These are phyloP conservation scores for Triplophysa bombifrons DNA, from an alignment of 2,797 vertebrate species.

Conservation along the genomic window DNA sequence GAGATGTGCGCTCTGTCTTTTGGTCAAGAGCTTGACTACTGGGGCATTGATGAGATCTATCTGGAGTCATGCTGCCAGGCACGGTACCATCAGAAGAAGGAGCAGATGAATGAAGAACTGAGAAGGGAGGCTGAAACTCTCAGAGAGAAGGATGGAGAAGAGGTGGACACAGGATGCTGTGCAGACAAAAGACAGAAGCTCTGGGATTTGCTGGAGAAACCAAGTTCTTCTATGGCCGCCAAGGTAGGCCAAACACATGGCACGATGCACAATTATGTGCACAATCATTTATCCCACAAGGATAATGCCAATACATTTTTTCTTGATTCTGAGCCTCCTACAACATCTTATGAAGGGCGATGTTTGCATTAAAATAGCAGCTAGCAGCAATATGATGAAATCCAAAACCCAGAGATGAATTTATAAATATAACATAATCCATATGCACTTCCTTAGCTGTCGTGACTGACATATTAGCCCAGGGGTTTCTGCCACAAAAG, in stretches of 20 bases:
- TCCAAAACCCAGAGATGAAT: constrained; percentile 18
- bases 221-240: constrained; percentile 93
- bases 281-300: not conserved
- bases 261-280: too few species aligned
- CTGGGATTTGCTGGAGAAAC: constrained; percentile 98
- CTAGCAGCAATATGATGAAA: constrained; percentile 17
- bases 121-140: constrained; percentile 91
- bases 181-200: constrained; percentile 95
- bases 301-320: not conserved
- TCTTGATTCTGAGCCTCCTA: not conserved
- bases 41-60: constrained; percentile 99
- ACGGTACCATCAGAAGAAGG: constrained; percentile 98
- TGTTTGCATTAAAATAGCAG: constrained; percentile 1
- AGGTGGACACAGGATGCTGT: constrained; percentile 90
- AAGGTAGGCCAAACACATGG: constrained; percentile 81
- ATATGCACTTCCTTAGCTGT: constrained; percentile 16
- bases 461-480: constrained; percentile 34
- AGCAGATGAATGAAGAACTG: constrained; percentile 99
- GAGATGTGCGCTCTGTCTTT: constrained; percentile 99
- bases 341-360: constrained; percentile 10
- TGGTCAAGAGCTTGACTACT: constrained; percentile 97
- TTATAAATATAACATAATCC: constrained; percentile 23
- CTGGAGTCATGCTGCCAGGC: constrained; percentile 98
- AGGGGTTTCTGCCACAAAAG: constrained; percentile 25
- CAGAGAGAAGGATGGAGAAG: constrained; percentile 89